These are phyloP conservation scores for Halichoeres trimaculatus DNA, from an alignment of 2,113 vertebrate genomes.

Conservation along the genomic window DNA sequence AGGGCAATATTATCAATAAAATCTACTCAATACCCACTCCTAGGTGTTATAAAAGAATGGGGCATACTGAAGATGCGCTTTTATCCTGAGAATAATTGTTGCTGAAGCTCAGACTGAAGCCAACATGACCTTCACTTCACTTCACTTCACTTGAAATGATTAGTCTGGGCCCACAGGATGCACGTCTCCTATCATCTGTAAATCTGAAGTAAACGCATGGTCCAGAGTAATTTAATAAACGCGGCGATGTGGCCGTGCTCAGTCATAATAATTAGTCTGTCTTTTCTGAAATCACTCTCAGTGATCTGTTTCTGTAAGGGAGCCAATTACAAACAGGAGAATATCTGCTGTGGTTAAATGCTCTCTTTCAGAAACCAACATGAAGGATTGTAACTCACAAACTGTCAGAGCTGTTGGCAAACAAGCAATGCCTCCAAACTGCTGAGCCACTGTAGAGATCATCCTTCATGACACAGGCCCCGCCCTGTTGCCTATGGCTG, in stretches of 20 bases:
- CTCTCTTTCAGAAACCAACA: conserved; percentile 6
- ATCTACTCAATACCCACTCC: too few species aligned
- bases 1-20: too few species aligned
- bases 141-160: conserved; percentile 73
- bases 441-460: too few species aligned
- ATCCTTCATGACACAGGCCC: too few species aligned
- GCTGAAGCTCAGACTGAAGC: conserved; percentile 20
- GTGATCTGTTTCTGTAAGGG: conserved; percentile 2
- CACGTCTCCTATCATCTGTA: conserved; percentile 63
- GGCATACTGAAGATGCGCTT: too few species aligned
- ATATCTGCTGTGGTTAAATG: neutral
- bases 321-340: conserved; percentile 6
- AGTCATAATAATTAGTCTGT: conserved; percentile 68
- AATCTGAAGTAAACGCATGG: conserved; percentile 58
- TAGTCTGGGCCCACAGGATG: conserved; percentile 58
- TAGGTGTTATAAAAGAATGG: too few species aligned
- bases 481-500: too few species aligned
- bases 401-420: neutral
- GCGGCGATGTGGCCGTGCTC: conserved; percentile 44
- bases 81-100: too few species aligned
- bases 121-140: conserved; percentile 75
- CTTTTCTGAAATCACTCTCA: conserved; percentile 2
- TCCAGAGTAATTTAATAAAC: conserved; percentile 73
- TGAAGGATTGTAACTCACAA: conserved; percentile 1
- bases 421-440: too few species aligned